Evolutionary conservation across 2,888 invertebrate species (phyloP).

Genomic region (Platerodrilus igneus): DNA sequence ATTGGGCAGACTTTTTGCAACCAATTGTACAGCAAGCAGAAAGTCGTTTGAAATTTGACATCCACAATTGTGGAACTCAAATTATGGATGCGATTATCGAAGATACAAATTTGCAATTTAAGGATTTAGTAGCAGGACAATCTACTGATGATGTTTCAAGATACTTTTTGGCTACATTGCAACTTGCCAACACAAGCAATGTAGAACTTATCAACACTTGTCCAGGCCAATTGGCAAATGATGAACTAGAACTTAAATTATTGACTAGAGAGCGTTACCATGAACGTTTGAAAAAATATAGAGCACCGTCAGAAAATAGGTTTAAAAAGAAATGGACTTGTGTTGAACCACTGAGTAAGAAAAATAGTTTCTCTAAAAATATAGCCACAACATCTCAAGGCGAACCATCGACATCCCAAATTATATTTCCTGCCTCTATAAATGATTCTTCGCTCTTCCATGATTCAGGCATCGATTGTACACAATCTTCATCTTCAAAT

Average conservation of each 20-base stretch:
- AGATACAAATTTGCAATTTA: slow-evolving; percentile 45
- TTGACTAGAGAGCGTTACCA: slow-evolving; percentile 41
- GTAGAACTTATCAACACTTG: slow-evolving; percentile 37
- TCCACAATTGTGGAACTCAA: slow-evolving; percentile 55
- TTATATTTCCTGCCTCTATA: too few species aligned
- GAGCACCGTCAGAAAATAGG: slow-evolving; percentile 42
- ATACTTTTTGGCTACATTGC: slow-evolving; percentile 62
- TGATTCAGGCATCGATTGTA: too few species aligned
- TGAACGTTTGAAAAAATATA: slow-evolving; percentile 40
- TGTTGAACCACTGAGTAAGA: too few species aligned
- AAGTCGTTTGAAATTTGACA: slow-evolving; percentile 54
- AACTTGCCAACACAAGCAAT: slow-evolving; percentile 50
- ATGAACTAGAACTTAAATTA: slow-evolving; percentile 39
- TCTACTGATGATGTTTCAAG: slow-evolving; percentile 57
- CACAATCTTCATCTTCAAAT: too few species aligned
- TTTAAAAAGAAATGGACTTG: too few species aligned
- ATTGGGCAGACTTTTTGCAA: slow-evolving; percentile 58
- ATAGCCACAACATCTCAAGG: too few species aligned
- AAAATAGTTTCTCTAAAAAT: too few species aligned
- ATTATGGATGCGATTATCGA: slow-evolving; percentile 47
- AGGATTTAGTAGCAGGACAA: slow-evolving; percentile 49
- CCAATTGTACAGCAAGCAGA: slow-evolving; percentile 54
- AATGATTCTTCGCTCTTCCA: too few species aligned
- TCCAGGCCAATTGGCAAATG: slow-evolving; percentile 37
- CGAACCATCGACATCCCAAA: too few species aligned